These are phyloP conservation scores for Seira sanloemensis DNA, from an alignment of 2,888 invertebrate genomes.

Conservation along the genomic window DNA sequence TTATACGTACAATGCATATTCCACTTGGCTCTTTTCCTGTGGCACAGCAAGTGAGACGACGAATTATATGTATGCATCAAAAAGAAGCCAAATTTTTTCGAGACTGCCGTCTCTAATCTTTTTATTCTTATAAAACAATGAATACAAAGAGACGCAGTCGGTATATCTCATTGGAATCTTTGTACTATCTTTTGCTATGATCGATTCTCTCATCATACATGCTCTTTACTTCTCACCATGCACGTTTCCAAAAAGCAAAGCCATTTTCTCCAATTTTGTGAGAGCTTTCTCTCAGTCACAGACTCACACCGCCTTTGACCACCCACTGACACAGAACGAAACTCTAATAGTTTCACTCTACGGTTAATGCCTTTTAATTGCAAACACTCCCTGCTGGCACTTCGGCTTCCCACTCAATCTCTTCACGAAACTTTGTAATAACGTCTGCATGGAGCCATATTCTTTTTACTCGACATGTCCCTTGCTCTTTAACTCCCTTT, in stretches of 20 bases:
- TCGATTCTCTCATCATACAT: not conserved
- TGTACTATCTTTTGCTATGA: conserved; percentile 3
- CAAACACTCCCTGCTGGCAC: conserved; percentile 65
- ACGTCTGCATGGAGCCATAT: not conserved
- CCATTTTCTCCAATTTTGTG: conserved; percentile 16
- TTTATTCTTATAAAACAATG: conserved; percentile 11
- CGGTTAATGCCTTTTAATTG: conserved; percentile 65
- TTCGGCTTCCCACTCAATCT: conserved; percentile 25
- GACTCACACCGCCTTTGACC: conserved; percentile 39
- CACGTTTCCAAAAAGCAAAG: not conserved
- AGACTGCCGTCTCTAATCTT: not conserved
- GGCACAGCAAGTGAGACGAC: too few species aligned
- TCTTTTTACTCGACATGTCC: not conserved
- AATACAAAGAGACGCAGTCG: not conserved
- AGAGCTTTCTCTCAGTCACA: conserved; percentile 14
- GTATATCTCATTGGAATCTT: not conserved
- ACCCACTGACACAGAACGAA: conserved; percentile 45
- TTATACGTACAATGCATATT: not conserved
- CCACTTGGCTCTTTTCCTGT: too few species aligned
- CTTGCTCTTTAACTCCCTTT: not conserved
- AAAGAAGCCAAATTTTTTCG: not conserved
- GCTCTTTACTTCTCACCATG: not conserved
- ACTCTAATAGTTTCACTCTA: conserved; percentile 35
- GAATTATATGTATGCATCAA: conserved; percentile 1
- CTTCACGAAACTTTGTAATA: conserved; percentile 23